Base-by-base conservation (phyloP, 2,797 vertebrate genomes). In the Falco novaeseelandiae region DNA sequence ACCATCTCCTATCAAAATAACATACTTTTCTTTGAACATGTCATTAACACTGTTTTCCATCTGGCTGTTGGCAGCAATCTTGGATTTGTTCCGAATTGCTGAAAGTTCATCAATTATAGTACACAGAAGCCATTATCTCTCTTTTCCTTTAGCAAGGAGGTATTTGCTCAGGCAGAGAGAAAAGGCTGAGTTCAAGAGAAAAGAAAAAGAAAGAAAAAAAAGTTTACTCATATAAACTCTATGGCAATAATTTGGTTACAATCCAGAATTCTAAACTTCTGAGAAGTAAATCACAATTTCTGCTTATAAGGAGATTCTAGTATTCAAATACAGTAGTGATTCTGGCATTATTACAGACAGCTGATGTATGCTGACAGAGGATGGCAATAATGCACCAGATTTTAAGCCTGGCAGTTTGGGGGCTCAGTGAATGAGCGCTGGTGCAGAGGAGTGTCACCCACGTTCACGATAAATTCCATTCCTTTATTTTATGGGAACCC, bases 41-140 rank as follows among this genome's bases (percentile, higher is more conserved):
- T 97, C 97, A 97, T 97, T 96, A 96, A 96, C 96, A 97, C 96
- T 92, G 91, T 79, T 96, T 94, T 93, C 93, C 97, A 97, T 97
- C 95, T 97, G 97, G 97, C 40, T 96, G 87, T 83, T 97, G 96
- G 96, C 96, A 97, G 95, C 76, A 87, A 91, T 67, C 83, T 96
- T 97, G 96, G 70, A 91, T 95, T 97, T 87, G 79, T 90, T 95
- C 96, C 2, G 86, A 97, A 97, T 95, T 96, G 92, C 94, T 96
- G 90, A 90, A 95, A 97, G 86, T 96, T 97, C 96, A 97, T 97
- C 90, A 97, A 93, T 97, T 97, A 97, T 23, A 96, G 94, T 85
- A 96, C 86, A 97, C 96, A 97, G 96, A 97, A 97, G 94, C 89
- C 80, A 93, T 96, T 97, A 94, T 97, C 97, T 95, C 73, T 84